A percentile compares a stretch with the other conserved stretches of the same genome.
phyloP scores from a whole-genome alignment of 2,888 invertebrate species.

The Agrotis ipsilon region DNA sequence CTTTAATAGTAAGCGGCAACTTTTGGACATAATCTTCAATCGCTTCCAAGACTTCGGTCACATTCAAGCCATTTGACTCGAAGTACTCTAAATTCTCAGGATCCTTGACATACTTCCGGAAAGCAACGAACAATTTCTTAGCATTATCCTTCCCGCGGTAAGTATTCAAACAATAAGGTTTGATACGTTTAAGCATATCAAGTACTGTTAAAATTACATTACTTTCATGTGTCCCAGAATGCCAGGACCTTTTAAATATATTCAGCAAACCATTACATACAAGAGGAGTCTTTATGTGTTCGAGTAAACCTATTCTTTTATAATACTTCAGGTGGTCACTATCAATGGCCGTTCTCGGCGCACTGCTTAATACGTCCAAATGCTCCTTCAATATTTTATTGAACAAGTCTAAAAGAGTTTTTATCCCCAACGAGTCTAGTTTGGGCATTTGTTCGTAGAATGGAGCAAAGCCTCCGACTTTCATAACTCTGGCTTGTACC shows the following conservation, averaged over 20 bases:
- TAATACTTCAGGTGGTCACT: slow-evolving; percentile 73
- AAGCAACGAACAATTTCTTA: slow-evolving; percentile 67
- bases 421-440: slow-evolving; percentile 72
- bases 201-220: slow-evolving; percentile 71
- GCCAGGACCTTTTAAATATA: slow-evolving; percentile 73
- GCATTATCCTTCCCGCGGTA: slow-evolving; percentile 73
- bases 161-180: slow-evolving; percentile 75
- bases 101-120: slow-evolving; percentile 70
- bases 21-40: slow-evolving; percentile 74
- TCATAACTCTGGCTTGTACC: slow-evolving; percentile 82
- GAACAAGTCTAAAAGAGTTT: slow-evolving; percentile 78
- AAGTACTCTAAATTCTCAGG: slow-evolving; percentile 65
- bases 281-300: slow-evolving; percentile 74
- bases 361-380: slow-evolving; percentile 67
- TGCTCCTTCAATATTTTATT: slow-evolving; percentile 83
- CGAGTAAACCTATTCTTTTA: slow-evolving; percentile 80
- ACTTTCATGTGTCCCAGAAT: slow-evolving; percentile 66
- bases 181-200: slow-evolving; percentile 75
- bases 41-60: slow-evolving; percentile 65
- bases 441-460: slow-evolving; percentile 81
- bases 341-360: slow-evolving; percentile 66
- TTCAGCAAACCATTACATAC: slow-evolving; percentile 81
- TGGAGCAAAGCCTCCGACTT: slow-evolving; percentile 79
- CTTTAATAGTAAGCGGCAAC: slow-evolving; percentile 69
- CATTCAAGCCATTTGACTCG: slow-evolving; percentile 65